These are phyloP conservation scores for Pomatorhinus ruficollis DNA, from an alignment of 2,113 vertebrate genomes.

Conservation along the genomic window DNA sequence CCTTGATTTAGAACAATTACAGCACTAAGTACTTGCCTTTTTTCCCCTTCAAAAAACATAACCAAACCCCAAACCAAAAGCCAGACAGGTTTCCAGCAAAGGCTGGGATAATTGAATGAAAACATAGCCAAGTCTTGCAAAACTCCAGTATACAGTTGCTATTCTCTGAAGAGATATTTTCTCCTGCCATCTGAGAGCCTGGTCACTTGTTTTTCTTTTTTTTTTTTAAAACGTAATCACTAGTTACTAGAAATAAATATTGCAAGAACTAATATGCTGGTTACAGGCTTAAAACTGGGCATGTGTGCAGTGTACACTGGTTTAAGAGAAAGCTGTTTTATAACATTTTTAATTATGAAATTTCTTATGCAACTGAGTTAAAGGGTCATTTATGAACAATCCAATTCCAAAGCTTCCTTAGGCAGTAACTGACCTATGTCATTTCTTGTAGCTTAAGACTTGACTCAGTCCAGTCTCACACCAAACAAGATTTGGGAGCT, in stretches of 20 bases:
- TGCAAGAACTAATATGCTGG: not conserved
- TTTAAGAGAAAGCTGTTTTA: not conserved
- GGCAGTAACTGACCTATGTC: not conserved
- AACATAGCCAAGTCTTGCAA: not conserved
- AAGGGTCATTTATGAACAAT: not conserved
- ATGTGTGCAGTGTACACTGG: not conserved
- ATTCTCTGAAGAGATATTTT: not conserved
- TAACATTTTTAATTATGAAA: not conserved
- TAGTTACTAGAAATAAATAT: conserved; percentile 11
- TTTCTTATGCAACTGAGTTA: not conserved
- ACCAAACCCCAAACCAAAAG: not conserved
- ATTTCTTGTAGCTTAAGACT: not conserved
- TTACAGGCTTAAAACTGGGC: not conserved
- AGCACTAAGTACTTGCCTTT: not conserved
- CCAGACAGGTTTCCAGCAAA: conserved; percentile 40
- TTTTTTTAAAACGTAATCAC: not conserved
- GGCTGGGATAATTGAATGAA: not conserved
- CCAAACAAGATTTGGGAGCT: not conserved
- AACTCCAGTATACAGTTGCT: not conserved
- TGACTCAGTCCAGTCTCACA: not conserved
- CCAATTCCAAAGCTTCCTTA: not conserved
- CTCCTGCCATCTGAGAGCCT: not conserved
- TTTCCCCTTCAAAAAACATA: not conserved
- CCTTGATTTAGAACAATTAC: conserved; percentile 39
- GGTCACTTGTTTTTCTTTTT: not conserved